Percentiles rank a stretch among this genome's conserved stretches.
Evolutionary conservation across 2,888 invertebrate species (phyloP).

Genomic region (Watsonalla binaria): DNA sequence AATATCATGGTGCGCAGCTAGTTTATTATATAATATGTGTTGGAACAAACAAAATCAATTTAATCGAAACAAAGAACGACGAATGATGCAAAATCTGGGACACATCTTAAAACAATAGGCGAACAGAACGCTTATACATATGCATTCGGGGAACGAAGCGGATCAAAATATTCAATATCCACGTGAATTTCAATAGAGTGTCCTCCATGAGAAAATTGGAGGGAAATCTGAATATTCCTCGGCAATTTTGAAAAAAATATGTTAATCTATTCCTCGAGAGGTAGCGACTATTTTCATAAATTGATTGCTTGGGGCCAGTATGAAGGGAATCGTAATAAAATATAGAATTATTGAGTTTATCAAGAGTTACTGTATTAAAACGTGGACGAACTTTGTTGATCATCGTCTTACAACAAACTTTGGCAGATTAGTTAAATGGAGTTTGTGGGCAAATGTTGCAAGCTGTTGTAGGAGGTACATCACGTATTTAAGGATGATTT

Average conservation of each 20-base stretch:
- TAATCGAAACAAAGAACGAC: conserved; percentile 20
- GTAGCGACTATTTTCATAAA: conserved; percentile 65
- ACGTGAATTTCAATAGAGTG: conserved; percentile 63
- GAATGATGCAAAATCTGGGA: conserved; percentile 8
- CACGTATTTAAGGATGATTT: no score
- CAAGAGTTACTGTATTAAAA: conserved; percentile 12
- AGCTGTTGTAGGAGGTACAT: no score
- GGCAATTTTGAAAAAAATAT: conserved; percentile 64
- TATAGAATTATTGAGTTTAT: conserved; percentile 47
- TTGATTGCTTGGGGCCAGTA: conserved; percentile 63
- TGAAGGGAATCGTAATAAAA: conserved; percentile 49
- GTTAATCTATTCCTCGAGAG: conserved; percentile 61
- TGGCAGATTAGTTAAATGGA: neutral
- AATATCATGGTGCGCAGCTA: no score
- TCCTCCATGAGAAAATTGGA: conserved; percentile 64
- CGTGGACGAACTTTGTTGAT: conserved; percentile 1
- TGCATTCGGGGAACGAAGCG: conserved; percentile 41
- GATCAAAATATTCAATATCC: conserved; percentile 66
- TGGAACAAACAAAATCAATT: conserved; percentile 12
- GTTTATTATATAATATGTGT: no score
- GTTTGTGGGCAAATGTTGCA: neutral
- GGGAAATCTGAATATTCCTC: conserved; percentile 68
- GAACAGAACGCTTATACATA: conserved; percentile 45
- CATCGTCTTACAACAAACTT: conserved; percentile 1
- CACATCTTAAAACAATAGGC: conserved; percentile 32